Conservation (phyloP, 2,888 invertebrate species). For the Macrophya alboannulata region DNA sequence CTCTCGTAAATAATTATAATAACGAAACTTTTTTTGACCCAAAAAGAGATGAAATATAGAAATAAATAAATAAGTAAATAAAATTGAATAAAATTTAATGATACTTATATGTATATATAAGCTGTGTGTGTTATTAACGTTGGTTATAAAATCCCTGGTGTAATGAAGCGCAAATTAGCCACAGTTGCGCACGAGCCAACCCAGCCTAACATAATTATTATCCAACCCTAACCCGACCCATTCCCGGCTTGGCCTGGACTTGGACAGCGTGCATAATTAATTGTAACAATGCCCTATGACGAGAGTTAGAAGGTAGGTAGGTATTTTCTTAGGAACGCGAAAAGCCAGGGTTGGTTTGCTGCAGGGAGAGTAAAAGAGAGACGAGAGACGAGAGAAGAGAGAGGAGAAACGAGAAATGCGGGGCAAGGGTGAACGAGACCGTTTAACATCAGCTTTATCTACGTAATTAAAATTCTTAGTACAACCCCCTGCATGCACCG, state of each 20-base stretch:
- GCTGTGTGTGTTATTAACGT: not conserved
- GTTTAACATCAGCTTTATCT: constrained; percentile 58
- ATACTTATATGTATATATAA: not conserved
- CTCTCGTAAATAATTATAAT: too few relatives aligned
- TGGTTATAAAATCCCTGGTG: not conserved
- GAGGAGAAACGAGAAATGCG: not conserved
- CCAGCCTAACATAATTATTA: constrained; percentile 6
- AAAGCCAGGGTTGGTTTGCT: not conserved
- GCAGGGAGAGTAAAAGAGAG: constrained; percentile 29
- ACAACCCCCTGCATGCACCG: constrained; percentile 55
- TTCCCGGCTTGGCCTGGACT: not conserved
- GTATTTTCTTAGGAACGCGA: constrained; percentile 48
- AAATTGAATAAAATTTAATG: not conserved
- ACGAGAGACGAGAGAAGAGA: constrained; percentile 41
- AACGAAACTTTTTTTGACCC: too few relatives aligned
- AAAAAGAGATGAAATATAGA: too few relatives aligned
- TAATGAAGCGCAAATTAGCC: constrained; percentile 5
- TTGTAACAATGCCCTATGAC: constrained; percentile 57
- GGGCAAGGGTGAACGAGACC: constrained; percentile 16
- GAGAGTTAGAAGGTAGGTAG: not conserved
- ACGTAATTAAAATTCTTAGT: constrained; percentile 63
- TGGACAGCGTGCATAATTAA: constrained; percentile 56
- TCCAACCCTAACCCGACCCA: constrained; percentile 19
- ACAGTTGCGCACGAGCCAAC: not conserved
- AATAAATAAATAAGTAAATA: too few relatives aligned